phyloP scores from a whole-genome alignment of 92 coral and sea anemone genomes.

The Porites divaricata region DNA sequence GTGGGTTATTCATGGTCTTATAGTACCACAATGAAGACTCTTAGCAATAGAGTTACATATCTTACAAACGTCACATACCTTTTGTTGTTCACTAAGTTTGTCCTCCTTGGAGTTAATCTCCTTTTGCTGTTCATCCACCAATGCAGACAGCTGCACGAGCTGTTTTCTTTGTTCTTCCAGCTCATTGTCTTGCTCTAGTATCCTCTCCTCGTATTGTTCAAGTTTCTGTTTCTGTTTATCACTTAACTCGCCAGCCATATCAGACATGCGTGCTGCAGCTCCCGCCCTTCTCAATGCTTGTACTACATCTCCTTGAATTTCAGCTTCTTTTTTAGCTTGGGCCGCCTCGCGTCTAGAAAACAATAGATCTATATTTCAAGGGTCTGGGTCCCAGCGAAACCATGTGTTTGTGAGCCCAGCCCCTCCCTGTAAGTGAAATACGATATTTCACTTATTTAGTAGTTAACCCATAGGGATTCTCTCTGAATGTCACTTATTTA shows the following conservation, averaged over 20 bases:
- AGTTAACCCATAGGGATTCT: too few relatives aligned
- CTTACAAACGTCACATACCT: slow-evolving; percentile 16
- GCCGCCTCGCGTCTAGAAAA: slow-evolving; percentile 83
- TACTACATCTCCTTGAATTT: slow-evolving; percentile 88
- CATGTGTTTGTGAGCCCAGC: too few relatives aligned
- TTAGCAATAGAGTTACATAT: neutral
- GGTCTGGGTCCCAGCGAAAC: too few relatives aligned
- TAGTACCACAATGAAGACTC: too few relatives aligned
- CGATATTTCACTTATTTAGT: too few relatives aligned
- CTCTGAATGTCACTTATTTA: too few relatives aligned
- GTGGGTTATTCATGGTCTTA: too few relatives aligned
- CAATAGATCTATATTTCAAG: neutral
- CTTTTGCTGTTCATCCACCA: slow-evolving; percentile 88
- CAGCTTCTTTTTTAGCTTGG: slow-evolving; percentile 88
- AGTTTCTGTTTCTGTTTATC: slow-evolving; percentile 44
- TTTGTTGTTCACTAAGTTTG: slow-evolving; percentile 53
- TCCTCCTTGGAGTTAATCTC: slow-evolving; percentile 79
- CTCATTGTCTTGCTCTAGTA: slow-evolving; percentile 81
- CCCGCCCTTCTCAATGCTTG: slow-evolving; percentile 92
- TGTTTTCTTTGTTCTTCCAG: slow-evolving; percentile 87
- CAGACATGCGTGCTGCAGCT: slow-evolving; percentile 98
- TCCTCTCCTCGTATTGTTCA: slow-evolving; percentile 87
- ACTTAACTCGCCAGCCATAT: slow-evolving; percentile 94
- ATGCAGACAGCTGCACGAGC: slow-evolving; percentile 69
- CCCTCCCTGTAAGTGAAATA: too few relatives aligned